Percentiles rank a stretch among this genome's conserved stretches.
Conservation (phyloP, 2,888 invertebrate species). For the Drosophila silvestris region DNA sequence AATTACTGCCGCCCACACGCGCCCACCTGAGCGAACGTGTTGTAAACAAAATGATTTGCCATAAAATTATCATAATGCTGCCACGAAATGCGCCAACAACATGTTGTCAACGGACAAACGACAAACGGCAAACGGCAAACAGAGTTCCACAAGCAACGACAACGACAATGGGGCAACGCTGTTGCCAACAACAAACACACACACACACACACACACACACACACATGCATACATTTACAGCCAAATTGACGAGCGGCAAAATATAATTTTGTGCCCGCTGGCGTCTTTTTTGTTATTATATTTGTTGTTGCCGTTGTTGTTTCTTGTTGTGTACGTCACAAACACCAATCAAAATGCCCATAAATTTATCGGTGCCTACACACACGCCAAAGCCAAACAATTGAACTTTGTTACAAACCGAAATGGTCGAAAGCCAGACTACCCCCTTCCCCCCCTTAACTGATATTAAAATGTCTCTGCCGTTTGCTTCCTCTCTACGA, state of each 20-base stretch:
- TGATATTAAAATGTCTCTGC: neutral
- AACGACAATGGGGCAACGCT: constrained; percentile 35
- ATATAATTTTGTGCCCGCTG: constrained; percentile 62
- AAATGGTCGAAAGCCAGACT: constrained; percentile 29
- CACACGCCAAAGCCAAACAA: constrained; percentile 49
- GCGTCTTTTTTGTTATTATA: constrained; percentile 25
- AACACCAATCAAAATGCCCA: constrained; percentile 76
- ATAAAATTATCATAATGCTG: constrained; percentile 81
- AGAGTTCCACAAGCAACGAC: constrained; percentile 17
- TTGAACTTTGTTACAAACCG: constrained; percentile 52
- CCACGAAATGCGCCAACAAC: constrained; percentile 80
- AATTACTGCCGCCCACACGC: constrained; percentile 12
- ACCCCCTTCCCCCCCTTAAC: neutral
- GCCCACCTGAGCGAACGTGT: constrained; percentile 60
- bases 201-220: neutral
- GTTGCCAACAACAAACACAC: constrained; percentile 17
- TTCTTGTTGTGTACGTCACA: constrained; percentile 38
- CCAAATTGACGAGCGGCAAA: constrained; percentile 61
- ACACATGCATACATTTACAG: constrained; percentile 16
- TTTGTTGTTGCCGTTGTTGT: neutral
- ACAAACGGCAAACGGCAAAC: constrained; percentile 37
- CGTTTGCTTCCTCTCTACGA: neutral
- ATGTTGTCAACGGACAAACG: constrained; percentile 74
- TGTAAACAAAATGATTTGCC: constrained; percentile 82
- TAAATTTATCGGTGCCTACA: constrained; percentile 69